Evolutionary conservation across 2,888 invertebrate genomes (phyloP).

Genomic region (Zhuqinia jingwanae): DNA sequence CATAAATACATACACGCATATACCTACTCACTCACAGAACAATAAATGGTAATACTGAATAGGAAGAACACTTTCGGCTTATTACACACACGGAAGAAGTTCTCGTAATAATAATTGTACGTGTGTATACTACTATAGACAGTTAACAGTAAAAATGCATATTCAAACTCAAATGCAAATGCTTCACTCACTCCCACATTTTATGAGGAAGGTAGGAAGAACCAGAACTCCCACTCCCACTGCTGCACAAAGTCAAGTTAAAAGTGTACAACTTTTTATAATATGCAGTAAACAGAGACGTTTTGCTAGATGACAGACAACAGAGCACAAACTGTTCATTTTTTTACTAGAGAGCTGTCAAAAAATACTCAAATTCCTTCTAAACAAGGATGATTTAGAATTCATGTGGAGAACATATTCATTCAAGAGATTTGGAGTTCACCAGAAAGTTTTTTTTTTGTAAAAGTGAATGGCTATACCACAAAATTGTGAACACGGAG

Average conservation of each 20-base stretch:
- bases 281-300: background rate
- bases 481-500: background rate
- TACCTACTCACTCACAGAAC: background rate
- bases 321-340: slow-evolving; percentile 22
- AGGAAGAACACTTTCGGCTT: too few species aligned
- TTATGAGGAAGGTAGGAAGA: slow-evolving; percentile 27
- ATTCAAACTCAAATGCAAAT: background rate
- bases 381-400: background rate
- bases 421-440: background rate
- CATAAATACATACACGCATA: too few species aligned
- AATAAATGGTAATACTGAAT: too few species aligned
- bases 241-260: slow-evolving; percentile 28
- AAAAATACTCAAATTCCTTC: slow-evolving; percentile 17
- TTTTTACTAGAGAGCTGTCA: slow-evolving; percentile 28
- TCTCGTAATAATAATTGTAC: background rate
- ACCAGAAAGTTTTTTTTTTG: too few species aligned
- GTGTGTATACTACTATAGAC: background rate
- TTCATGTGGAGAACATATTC: background rate
- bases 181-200: background rate
- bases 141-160: background rate
- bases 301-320: slow-evolving; percentile 37
- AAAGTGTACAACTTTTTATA: slow-evolving; percentile 1
- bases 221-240: slow-evolving; percentile 47
- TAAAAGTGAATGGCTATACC: slow-evolving; percentile 23
- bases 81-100: too few species aligned